Conservation (phyloP, 1,140 invertebrate species). For the Archivesica marissinica region DNA sequence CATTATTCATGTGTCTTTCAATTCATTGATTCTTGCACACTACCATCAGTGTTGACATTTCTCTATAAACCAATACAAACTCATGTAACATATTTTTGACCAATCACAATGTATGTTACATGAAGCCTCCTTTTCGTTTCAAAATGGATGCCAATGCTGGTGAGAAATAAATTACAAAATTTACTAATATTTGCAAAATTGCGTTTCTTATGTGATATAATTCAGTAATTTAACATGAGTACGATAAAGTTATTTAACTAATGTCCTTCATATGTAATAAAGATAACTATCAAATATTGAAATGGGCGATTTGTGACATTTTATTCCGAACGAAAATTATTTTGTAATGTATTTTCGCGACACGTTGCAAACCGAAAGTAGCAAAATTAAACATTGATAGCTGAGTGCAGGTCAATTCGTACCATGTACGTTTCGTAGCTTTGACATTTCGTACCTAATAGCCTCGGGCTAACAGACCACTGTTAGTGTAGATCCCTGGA, state of each 20-base stretch:
- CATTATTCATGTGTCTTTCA: background rate
- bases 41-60: background rate
- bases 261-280: too few species aligned
- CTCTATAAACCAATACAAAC: background rate
- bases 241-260: too few species aligned
- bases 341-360: constrained; percentile 18
- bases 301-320: too few species aligned
- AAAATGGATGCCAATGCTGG: constrained; percentile 42
- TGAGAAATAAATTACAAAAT: background rate
- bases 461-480: too few species aligned
- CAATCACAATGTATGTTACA: background rate
- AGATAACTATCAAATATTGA: too few species aligned
- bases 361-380: background rate
- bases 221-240: too few species aligned
- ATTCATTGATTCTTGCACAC: background rate
- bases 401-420: too few species aligned
- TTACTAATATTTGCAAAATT: background rate
- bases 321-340: background rate
- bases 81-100: background rate
- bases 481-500: too few species aligned
- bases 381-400: too few species aligned
- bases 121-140: constrained; percentile 5
- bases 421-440: too few species aligned
- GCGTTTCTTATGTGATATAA: too few species aligned
- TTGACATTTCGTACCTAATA: too few species aligned